phyloP scores from a whole-genome alignment of 2,797 vertebrate species.

The Bryconaethiops microstoma region DNA sequence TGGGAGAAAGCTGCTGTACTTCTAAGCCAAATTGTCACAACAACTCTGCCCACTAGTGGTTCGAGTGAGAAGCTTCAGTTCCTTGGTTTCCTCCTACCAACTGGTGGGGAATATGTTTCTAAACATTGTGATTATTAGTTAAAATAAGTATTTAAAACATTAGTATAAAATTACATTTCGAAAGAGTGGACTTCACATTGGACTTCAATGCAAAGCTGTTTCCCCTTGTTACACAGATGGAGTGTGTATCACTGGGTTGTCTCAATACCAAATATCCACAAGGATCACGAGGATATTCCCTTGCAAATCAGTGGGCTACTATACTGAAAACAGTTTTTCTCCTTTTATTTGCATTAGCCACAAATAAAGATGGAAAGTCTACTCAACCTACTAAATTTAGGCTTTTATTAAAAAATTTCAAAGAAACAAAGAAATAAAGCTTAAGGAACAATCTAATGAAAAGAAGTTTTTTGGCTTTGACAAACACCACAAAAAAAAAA shows the following conservation, averaged over 20 bases:
- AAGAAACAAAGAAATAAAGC: conserved; percentile 92
- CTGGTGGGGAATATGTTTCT: not conserved
- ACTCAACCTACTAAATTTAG: conserved; percentile 63
- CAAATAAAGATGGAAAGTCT: conserved; percentile 55
- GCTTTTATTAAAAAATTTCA: conserved; percentile 88
- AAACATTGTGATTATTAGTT: not conserved
- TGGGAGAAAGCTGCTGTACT: not conserved
- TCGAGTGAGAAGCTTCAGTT: not conserved
- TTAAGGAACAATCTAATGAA: conserved; percentile 93
- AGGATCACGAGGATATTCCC: too few species aligned
- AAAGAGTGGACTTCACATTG: too few species aligned
- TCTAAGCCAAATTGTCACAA: not conserved
- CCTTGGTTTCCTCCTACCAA: too few species aligned
- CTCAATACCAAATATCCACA: not conserved
- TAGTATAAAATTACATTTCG: too few species aligned
- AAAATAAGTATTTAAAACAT: not conserved
- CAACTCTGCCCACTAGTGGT: not conserved
- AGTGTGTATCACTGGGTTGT: not conserved
- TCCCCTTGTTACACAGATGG: too few species aligned
- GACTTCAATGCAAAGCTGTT: too few species aligned
- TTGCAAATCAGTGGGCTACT: not conserved
- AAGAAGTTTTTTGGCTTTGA: conserved; percentile 92
- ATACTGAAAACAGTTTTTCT: not conserved
- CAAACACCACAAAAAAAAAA: conserved; percentile 88
- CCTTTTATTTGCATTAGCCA: not conserved